Evolutionary conservation across 2,888 invertebrate genomes (phyloP), one percentile per base, ranked within the genome.

Genomic region (Aphelenchoides bicaudatus): DNA sequence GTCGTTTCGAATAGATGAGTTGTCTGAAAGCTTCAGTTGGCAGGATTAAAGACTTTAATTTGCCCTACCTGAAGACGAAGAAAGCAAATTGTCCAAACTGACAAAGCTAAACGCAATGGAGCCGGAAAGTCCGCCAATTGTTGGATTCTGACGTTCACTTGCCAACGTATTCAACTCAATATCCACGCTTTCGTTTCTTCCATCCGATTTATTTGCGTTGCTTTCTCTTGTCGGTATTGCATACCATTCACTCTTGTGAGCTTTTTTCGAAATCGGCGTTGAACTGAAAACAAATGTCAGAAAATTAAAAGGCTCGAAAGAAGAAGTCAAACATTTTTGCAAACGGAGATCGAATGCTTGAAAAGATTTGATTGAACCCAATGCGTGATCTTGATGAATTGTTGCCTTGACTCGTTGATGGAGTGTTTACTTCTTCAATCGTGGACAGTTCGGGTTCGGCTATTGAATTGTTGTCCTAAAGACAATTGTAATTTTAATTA

Each of bases 91-190:
- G 27, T 65, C 56, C 57, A 64, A 27, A 46, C 62, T 56, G 39
- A 68, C 67, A 60, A 67, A 64, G 48, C 64, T 64, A 39, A 64
- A 64, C 27, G 43, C 31, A 10, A 59, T 39, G 6, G 46, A 28
- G 8, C 67, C 64, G 10, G 65, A 59, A 10, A 61, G 34, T 8
- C 59, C 62, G 21, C 31, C 23, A 8, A 19, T 63, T 4, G 29
- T 23, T 28, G 56, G 57, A 25, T 29, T 56, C 23, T 30, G 23
- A 19, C 1, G 39, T 19, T 56, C 31, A 8, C 2, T 13, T 5
- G 54, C 10, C 51, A 31, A 51, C 16, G 51, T 51, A n/a, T 31
- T 58, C 16, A 65, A 39, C 23, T 66, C 65, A 27, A 64, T 50
- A n/a, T 58, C 63, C 31, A 37, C 10, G 10, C 30, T 30, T 3